Conservation (phyloP, 2,888 invertebrate genomes). For the Drosophila mettleri region DNA sequence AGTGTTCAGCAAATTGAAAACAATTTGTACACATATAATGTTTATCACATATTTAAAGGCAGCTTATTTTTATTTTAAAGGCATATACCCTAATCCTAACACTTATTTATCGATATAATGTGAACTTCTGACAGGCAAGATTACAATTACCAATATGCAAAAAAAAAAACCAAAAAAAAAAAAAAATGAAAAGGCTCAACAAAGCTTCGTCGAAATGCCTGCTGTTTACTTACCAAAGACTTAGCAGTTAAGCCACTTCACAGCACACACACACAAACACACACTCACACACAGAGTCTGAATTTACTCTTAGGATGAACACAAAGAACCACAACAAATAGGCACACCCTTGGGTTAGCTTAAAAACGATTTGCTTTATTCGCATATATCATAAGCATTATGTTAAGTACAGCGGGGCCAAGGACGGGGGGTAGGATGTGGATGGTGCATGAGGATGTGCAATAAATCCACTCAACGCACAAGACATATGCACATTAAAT, state of each 20-base stretch:
- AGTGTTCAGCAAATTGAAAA: not conserved
- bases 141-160: conserved; percentile 43
- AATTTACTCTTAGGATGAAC: conserved; percentile 7
- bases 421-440: conserved; percentile 7
- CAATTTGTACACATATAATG: not conserved
- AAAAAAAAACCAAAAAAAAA: not conserved
- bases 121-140: conserved; percentile 12
- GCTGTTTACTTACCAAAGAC: conserved; percentile 16
- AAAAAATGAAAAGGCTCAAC: not conserved
- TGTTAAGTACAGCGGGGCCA: conserved; percentile 60
- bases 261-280: conserved; percentile 10
- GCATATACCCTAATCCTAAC: not conserved
- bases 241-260: conserved; percentile 51
- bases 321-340: conserved; percentile 34
- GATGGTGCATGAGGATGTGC: conserved; percentile 51
- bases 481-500: conserved; percentile 79
- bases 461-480: conserved; percentile 73
- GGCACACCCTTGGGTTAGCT: conserved; percentile 17
- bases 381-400: conserved; percentile 75
- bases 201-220: conserved; percentile 11
- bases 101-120: not conserved
- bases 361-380: conserved; percentile 64
- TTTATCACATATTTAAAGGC: not conserved
- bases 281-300: conserved; percentile 9
- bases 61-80: not conserved